These are phyloP conservation scores for Xanthorhoe spadicearia DNA, from an alignment of 2,888 invertebrate species.

Conservation along the genomic window DNA sequence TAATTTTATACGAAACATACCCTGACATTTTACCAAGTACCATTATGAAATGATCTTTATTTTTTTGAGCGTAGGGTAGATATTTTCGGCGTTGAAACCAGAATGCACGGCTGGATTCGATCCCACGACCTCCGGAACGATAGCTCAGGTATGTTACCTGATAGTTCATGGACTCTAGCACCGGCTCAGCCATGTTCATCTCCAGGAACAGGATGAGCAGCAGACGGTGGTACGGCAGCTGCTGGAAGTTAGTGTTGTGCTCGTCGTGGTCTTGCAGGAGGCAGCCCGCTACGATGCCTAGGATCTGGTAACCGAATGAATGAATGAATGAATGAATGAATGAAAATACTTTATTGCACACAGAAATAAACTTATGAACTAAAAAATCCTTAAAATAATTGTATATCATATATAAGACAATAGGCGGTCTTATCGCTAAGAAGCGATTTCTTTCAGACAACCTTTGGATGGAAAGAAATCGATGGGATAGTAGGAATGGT, in stretches of 20 bases:
- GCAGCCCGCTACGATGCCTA: conserved; percentile 98
- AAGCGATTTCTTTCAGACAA: too few species aligned
- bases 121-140: too few species aligned
- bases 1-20: conserved; percentile 52
- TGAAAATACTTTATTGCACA: too few species aligned
- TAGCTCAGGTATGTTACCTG: too few species aligned
- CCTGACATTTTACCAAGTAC: conserved; percentile 26
- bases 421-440: too few species aligned
- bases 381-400: too few species aligned
- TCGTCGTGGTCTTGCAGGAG: conserved; percentile 98
- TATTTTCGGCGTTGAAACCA: not conserved
- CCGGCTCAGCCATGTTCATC: conserved; percentile 96
- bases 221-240: conserved; percentile 98
- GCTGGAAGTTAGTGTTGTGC: conserved; percentile 95
- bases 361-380: too few species aligned
- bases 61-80: not conserved
- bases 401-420: too few species aligned
- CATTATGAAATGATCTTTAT: not conserved
- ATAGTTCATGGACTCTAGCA: conserved; percentile 97
- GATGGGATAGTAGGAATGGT: too few species aligned
- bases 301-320: conserved; percentile 78
- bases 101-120: too few species aligned
- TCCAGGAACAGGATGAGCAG: conserved; percentile 98
- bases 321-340: too few species aligned
- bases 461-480: too few species aligned